Evolutionary conservation across 2,888 invertebrate genomes (phyloP).

Genomic region (Orchesella flavescens): DNA sequence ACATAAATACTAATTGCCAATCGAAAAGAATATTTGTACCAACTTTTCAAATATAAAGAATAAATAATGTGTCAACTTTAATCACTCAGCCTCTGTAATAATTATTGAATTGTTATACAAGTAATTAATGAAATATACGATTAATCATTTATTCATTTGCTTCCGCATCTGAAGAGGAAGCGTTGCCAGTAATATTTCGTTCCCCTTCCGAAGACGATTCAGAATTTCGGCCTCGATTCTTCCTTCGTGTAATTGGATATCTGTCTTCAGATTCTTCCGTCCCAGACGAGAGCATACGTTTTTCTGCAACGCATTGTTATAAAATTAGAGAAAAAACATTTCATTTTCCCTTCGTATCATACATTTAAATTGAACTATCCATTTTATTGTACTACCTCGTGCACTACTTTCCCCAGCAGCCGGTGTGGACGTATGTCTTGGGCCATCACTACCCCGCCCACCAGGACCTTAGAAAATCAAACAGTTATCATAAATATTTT

Average conservation of each 20-base stretch:
- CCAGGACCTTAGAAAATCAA: conserved; percentile 14
- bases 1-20: too few relatives aligned
- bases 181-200: conserved; percentile 32
- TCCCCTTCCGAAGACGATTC: conserved; percentile 49
- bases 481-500: background rate
- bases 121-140: background rate
- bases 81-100: background rate
- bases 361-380: background rate
- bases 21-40: too few relatives aligned
- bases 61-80: too few relatives aligned
- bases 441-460: conserved; percentile 43
- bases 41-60: too few relatives aligned
- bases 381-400: conserved; percentile 18
- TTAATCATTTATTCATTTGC: conserved; percentile 37
- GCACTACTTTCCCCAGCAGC: conserved; percentile 22
- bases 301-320: conserved; percentile 5
- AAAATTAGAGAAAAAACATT: background rate
- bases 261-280: conserved; percentile 55
- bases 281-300: conserved; percentile 36
- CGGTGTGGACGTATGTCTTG: conserved; percentile 51
- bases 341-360: background rate
- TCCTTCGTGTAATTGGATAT: conserved; percentile 50
- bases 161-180: conserved; percentile 49
- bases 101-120: background rate
- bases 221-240: conserved; percentile 43